A percentile compares a stretch with the other conserved stretches of the same genome.
These are phyloP conservation scores for Trachurus trachurus DNA, from an alignment of 2,797 vertebrate species.

Conservation along the genomic window DNA sequence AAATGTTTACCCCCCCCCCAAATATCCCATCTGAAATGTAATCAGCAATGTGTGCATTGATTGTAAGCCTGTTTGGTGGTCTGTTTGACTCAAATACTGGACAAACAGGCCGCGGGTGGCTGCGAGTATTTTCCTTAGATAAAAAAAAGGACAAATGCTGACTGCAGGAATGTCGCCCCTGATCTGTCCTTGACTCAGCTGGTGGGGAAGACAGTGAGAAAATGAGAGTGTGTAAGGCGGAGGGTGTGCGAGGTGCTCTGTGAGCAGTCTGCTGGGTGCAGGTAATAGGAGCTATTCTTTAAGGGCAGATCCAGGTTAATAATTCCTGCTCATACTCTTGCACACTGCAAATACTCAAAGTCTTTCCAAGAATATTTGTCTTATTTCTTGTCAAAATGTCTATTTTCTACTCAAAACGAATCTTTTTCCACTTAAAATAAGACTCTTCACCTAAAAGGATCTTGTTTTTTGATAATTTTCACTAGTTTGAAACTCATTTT, in stretches of 20 bases:
- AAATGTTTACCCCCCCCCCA: conserved; percentile 73
- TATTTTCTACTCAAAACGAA: too few relatives aligned
- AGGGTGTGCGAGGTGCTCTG: background rate
- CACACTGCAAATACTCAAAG: too few relatives aligned
- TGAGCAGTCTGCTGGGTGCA: conserved; percentile 12
- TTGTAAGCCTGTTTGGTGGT: conserved; percentile 67
- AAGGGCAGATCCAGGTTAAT: background rate
- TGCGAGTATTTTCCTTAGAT: conserved; percentile 45
- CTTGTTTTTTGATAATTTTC: too few relatives aligned
- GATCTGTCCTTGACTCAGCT: conserved; percentile 64
- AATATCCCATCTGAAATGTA: conserved; percentile 72
- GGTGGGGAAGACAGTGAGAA: conserved; percentile 13
- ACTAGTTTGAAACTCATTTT: too few relatives aligned
- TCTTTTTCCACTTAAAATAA: too few relatives aligned
- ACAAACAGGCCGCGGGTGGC: conserved; percentile 66
- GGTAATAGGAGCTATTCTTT: background rate
- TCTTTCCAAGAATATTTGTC: too few relatives aligned
- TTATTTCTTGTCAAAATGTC: too few relatives aligned
- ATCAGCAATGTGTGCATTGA: conserved; percentile 73
- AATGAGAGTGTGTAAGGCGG: background rate
- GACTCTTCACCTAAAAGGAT: too few relatives aligned
- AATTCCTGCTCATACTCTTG: background rate
- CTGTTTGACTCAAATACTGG: conserved; percentile 66
- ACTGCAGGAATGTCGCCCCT: conserved; percentile 29
- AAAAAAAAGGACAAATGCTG: conserved; percentile 48